Evolutionary conservation across 2,888 invertebrate species (phyloP).

Genomic region (Limenitis camilla): DNA sequence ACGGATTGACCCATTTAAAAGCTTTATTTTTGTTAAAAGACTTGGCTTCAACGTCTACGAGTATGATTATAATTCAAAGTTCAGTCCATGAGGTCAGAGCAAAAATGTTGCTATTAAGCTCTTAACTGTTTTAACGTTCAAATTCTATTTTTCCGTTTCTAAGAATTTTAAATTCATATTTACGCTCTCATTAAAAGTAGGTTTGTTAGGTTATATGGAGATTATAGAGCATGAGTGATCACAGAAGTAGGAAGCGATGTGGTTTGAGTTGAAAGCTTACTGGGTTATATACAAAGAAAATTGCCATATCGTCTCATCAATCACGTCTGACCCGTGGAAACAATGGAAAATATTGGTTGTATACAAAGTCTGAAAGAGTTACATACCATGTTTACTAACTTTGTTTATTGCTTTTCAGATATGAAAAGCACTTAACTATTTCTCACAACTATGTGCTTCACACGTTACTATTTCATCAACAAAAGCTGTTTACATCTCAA

Average conservation of each 20-base stretch:
- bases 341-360: conserved; percentile 33
- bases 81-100: conserved; percentile 10
- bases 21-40: conserved; percentile 10
- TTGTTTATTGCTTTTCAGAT: conserved; percentile 9
- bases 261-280: conserved; percentile 38
- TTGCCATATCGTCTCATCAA: conserved; percentile 41
- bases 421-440: neutral
- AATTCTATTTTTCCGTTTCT: conserved; percentile 1
- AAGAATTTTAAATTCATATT: neutral
- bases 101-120: conserved; percentile 13
- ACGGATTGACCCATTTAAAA: conserved; percentile 17
- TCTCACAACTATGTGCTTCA: no score
- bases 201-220: conserved; percentile 1
- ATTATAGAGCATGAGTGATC: conserved; percentile 11
- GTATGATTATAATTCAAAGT: conserved; percentile 11
- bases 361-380: conserved; percentile 27
- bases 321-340: conserved; percentile 34
- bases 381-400: conserved; percentile 15
- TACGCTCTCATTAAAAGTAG: neutral
- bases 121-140: conserved; percentile 1
- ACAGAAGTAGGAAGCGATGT: conserved; percentile 33
- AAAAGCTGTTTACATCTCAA: no score
- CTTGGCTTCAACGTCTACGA: neutral
- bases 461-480: no score
- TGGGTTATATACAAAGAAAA: conserved; percentile 44